Percentiles rank a stretch among this genome's conserved stretches.
Conservation (phyloP, 2,888 invertebrate genomes). For the Hydriomena furcata region DNA sequence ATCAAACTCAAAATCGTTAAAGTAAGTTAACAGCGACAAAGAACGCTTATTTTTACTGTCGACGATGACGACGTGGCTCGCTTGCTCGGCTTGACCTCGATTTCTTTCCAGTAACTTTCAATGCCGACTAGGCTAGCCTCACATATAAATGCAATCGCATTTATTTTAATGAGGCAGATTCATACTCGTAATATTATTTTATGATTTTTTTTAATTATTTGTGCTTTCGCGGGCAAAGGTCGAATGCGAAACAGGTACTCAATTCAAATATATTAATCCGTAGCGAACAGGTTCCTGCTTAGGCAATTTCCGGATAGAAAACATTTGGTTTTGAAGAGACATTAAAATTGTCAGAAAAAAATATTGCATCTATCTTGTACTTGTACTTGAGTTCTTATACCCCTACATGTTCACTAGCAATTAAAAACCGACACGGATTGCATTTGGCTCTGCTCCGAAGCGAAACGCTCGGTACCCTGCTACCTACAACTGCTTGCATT, state of each 20-base stretch:
- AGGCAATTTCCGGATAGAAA: not conserved
- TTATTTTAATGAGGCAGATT: constrained; percentile 1
- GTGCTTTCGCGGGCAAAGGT: too few species aligned
- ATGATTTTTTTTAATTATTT: too few species aligned
- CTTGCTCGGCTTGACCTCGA: constrained; percentile 76
- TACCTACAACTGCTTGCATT: constrained; percentile 60
- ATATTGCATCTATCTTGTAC: too few species aligned
- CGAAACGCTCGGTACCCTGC: constrained; percentile 53
- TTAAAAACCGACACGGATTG: constrained; percentile 39
- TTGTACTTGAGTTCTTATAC: not conserved
- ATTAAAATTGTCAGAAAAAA: not conserved
- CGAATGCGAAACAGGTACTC: too few species aligned
- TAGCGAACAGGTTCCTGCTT: too few species aligned
- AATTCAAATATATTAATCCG: too few species aligned
- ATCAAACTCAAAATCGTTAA: not conserved
- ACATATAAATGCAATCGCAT: constrained; percentile 45
- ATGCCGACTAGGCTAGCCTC: constrained; percentile 60
- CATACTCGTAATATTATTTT: too few species aligned
- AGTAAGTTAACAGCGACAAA: constrained; percentile 44
- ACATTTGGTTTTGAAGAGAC: not conserved
- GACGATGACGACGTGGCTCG: constrained; percentile 64
- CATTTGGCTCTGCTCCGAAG: constrained; percentile 49
- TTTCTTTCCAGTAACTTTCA: constrained; percentile 82
- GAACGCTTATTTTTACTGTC: constrained; percentile 45
- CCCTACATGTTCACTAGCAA: constrained; percentile 8